Percentiles rank a stretch among this genome's conserved stretches.
These are phyloP conservation scores for Spilarctia lutea DNA, from an alignment of 2,888 invertebrate species.

Conservation along the genomic window DNA sequence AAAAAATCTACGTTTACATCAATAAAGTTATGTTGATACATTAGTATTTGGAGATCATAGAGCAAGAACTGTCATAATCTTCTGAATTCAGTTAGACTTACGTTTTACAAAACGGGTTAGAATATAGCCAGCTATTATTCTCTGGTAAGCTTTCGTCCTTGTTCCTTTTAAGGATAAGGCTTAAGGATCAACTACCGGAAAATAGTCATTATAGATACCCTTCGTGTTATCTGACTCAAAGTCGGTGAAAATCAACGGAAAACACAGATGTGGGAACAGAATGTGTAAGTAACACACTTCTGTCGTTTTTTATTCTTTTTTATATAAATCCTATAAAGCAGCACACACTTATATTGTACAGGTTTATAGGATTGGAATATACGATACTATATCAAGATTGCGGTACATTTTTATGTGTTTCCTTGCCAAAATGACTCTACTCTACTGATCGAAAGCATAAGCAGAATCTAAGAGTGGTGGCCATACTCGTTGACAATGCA, in stretches of 20 bases:
- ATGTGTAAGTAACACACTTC: not conserved
- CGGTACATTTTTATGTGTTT: no score
- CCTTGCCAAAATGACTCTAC: no score
- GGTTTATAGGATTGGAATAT: not conserved
- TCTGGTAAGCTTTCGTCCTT: conserved; percentile 4
- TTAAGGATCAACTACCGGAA: conserved; percentile 15
- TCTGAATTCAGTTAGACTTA: not conserved
- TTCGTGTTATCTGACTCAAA: not conserved
- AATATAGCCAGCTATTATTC: not conserved
- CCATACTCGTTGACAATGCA: no score
- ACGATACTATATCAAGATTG: no score
- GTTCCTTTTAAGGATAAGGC: not conserved
- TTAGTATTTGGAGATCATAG: not conserved
- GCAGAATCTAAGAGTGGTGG: no score
- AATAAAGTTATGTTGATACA: not conserved
- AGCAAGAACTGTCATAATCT: not conserved
- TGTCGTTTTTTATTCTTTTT: not conserved
- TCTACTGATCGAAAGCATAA: no score
- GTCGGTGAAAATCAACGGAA: not conserved
- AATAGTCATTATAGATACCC: conserved; percentile 9
- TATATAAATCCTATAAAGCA: not conserved
- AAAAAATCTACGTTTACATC: not conserved
- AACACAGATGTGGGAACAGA: not conserved
- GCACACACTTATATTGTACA: not conserved
- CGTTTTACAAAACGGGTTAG: not conserved